Evolutionary conservation across 2,888 invertebrate species (phyloP).

Genomic region (Meiosimyza decipiens): DNA sequence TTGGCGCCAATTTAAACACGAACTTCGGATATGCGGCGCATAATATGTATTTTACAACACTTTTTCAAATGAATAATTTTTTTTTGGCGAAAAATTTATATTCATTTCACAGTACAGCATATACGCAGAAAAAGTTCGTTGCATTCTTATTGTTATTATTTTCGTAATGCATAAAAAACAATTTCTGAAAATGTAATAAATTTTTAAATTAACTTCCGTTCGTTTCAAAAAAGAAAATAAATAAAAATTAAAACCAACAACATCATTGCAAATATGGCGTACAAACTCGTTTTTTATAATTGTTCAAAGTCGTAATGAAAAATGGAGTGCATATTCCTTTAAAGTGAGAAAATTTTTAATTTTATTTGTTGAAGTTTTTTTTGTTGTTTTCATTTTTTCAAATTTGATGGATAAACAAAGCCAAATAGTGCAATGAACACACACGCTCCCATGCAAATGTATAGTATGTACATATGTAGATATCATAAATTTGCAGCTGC

Average conservation of each 20-base stretch:
- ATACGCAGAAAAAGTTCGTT: background rate
- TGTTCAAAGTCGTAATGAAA: background rate
- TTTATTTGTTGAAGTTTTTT: too few relatives aligned
- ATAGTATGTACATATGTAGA: too few relatives aligned
- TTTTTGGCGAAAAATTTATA: too few relatives aligned
- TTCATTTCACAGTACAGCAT: background rate
- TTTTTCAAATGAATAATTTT: too few relatives aligned
- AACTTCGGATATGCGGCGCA: too few relatives aligned
- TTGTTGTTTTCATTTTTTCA: too few relatives aligned
- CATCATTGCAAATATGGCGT: background rate
- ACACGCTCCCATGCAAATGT: too few relatives aligned
- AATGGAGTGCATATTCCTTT: background rate
- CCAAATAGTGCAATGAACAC: background rate
- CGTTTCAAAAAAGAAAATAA: background rate
- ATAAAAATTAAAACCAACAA: background rate
- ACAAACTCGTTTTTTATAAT: background rate
- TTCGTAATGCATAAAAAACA: background rate
- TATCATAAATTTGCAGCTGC: background rate
- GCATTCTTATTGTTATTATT: background rate
- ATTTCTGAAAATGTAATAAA: conserved; percentile 3
- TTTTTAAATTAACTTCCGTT: conserved; percentile 13
- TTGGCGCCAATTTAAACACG: too few relatives aligned
- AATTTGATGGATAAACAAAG: background rate
- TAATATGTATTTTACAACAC: too few relatives aligned
- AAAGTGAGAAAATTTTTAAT: too few relatives aligned